Base-by-base conservation (phyloP, 2,888 invertebrate genomes). In the Machimus atricapillus region DNA sequence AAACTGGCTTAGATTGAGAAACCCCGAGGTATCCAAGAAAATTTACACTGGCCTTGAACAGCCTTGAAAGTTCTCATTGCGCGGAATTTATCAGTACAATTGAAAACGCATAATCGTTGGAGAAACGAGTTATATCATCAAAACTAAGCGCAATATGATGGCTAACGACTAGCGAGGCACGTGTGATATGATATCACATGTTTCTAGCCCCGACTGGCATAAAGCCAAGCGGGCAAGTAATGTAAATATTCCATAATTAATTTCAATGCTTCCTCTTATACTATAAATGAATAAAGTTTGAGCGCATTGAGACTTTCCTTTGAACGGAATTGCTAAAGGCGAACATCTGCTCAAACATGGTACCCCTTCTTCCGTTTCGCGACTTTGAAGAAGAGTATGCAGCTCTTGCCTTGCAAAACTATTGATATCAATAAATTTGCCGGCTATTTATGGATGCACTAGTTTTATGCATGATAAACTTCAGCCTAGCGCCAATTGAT, bases 381-480 rank as follows among this genome's bases (percentile, higher is more conserved):
- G 58, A 58, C 58, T 58, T 58, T 58, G 58, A 23, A 23, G 19
- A 23, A 3, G 27, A 16, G 12, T 14, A 23, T 66, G 23, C 27
- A 12, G 23, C 9, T 66, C 66, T 66, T 27, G 23, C 23, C 12
- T 76, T 31, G 37, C 76, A 76, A 76, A 76, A 81, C 81, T 27
- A 27, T 81, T 56, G 81, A 81, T 81, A 81, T 81, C 81, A 81
- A 81, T 81, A 81, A 81, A 23, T 82, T 82, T 82, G 14, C 12
- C 27, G 37, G 58, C 82, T 82, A 82, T 82, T 82, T 82, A 58
- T 82, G 82, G 82, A 82, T 82, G 82, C 56, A 82, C 82, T 66
- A 82, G 37, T 82, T 82, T 82, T 82, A 82, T 82, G 82, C 58
- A 82, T 37, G 82, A 82, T 82, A 58, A 82, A 82, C 56, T 66